Percentiles rank a stretch among this genome's conserved stretches.
phyloP scores from a whole-genome alignment of 2,888 invertebrate genomes.

The Salpingus planirostris region DNA sequence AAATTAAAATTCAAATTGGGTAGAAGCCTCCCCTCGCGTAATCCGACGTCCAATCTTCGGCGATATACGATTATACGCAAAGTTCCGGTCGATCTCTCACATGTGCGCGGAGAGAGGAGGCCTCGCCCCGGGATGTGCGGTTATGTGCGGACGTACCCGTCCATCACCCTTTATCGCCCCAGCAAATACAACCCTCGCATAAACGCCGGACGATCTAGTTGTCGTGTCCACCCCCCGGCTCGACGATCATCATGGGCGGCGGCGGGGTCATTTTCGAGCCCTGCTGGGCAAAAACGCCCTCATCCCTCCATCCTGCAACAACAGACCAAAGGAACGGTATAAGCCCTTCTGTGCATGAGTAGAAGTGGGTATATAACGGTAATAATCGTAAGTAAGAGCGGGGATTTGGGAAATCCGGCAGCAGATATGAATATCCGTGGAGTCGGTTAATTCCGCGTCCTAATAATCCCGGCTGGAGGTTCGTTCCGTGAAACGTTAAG shows the following conservation, averaged over 20 bases:
- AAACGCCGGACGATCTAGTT: conserved; percentile 34
- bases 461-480: no score
- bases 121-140: conserved; percentile 31
- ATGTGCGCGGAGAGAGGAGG: conserved; percentile 5
- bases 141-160: conserved; percentile 44
- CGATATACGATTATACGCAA: conserved; percentile 42
- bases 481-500: no score
- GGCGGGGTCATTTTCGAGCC: neutral
- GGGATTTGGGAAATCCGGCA: no score
- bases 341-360: no score
- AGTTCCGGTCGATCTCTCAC: conserved; percentile 41
- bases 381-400: no score
- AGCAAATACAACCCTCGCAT: conserved; percentile 42
- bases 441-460: no score
- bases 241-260: neutral
- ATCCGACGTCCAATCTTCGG: conserved; percentile 43
- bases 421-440: no score
- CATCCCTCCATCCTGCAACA: no score
- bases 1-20: conserved; percentile 44
- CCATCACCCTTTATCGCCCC: conserved; percentile 43
- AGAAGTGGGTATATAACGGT: no score
- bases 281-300: no score
- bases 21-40: conserved; percentile 31
- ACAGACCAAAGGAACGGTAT: no score
- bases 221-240: conserved; percentile 20